These are phyloP conservation scores for Cyclura pinguis DNA, from an alignment of 2,797 vertebrate species.

Conservation along the genomic window DNA sequence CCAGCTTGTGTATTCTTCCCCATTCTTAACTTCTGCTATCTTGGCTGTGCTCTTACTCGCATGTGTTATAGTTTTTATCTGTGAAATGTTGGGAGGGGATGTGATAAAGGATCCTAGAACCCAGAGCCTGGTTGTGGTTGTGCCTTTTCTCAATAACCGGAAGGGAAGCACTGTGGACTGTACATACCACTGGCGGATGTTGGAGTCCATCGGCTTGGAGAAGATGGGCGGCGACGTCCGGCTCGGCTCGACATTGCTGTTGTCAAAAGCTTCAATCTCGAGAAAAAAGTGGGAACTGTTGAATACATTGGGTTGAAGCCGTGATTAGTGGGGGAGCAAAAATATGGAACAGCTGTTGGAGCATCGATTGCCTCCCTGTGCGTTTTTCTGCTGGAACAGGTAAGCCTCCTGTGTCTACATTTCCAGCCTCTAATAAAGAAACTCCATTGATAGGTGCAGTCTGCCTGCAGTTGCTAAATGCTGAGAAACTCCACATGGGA, in stretches of 20 bases:
- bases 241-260: slow-evolving; percentile 71
- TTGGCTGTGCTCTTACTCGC: no score
- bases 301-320: slow-evolving; percentile 45
- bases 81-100: no score
- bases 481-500: neutral
- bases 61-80: no score
- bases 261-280: slow-evolving; percentile 83
- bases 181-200: slow-evolving; percentile 81
- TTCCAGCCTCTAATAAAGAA: neutral
- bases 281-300: slow-evolving; percentile 82
- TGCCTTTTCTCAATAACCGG: no score
- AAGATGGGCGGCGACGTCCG: slow-evolving; percentile 80
- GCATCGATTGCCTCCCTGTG: neutral
- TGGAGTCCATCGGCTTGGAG: slow-evolving; percentile 85
- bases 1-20: no score
- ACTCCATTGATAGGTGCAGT: neutral
- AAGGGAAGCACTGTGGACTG: no score
- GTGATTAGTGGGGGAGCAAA: slow-evolving; percentile 34
- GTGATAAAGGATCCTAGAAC: no score
- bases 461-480: neutral
- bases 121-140: no score
- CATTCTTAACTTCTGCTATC: no score
- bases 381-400: neutral
- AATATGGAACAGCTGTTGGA: slow-evolving; percentile 6
- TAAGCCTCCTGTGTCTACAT: no score